Conservation (phyloP, 2,797 vertebrate species). For the Sebastes elongatus region DNA sequence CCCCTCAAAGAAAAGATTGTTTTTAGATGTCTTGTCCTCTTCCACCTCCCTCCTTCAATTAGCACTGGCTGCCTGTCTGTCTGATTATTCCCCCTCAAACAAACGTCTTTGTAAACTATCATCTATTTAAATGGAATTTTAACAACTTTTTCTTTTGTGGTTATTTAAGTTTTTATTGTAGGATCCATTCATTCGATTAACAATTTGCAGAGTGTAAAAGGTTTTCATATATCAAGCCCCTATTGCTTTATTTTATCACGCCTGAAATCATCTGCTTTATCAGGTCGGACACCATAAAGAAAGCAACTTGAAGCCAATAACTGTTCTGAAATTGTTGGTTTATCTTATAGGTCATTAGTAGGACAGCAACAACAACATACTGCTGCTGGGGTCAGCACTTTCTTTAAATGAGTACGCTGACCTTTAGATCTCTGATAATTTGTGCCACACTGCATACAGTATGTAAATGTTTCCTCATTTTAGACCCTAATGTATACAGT, state of each 20-base stretch:
- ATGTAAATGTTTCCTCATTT: not conserved
- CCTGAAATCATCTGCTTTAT: not conserved
- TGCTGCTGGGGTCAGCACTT: not conserved
- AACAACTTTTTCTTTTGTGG: conserved; percentile 34
- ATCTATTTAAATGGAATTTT: conserved; percentile 55
- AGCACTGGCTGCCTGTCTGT: conserved; percentile 68
- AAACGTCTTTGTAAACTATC: conserved; percentile 37
- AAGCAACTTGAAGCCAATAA: not conserved
- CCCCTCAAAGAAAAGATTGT: not conserved
- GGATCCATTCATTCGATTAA: not conserved
- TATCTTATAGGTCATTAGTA: not conserved
- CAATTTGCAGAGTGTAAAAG: not conserved
- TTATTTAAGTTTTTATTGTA: conserved; percentile 29
- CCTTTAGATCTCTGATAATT: not conserved
- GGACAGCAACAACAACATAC: not conserved
- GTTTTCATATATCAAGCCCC: not conserved
- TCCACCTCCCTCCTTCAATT: conserved; percentile 9
- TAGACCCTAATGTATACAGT: not conserved
- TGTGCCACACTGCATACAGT: not conserved
- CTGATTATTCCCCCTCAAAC: conserved; percentile 26
- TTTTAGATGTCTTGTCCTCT: not conserved
- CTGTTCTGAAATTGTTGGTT: not conserved
- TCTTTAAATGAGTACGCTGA: not conserved
- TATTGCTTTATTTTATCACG: not conserved
- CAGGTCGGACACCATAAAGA: not conserved